Base-by-base conservation (phyloP, 2,797 vertebrate genomes). In the Delichon dasypus region DNA sequence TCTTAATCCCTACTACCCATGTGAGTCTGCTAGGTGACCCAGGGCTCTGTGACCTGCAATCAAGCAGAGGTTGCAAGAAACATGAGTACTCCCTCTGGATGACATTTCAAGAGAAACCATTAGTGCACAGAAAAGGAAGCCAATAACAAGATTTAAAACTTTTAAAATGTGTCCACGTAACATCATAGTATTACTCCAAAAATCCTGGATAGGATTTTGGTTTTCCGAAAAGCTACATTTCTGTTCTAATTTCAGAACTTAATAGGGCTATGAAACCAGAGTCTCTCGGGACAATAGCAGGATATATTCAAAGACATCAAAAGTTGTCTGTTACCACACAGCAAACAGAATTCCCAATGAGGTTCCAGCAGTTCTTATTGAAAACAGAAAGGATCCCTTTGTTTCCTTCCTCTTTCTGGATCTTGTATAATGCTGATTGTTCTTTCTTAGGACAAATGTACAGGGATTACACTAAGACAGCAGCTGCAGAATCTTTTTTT, bases 371-470 rank as follows among this genome's bases (percentile, higher is more conserved):
- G 78, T 75, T 95, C 76, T 89, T 86, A 92, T 16, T 93, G 88
- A 93, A 95, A 96, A 87, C 83, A 96, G 91, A 96, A 83, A 93
- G 78, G 94, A 73, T 29, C 64, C 76, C 78, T 95, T 97, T 95
- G 93, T 96, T 94, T 92, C 92, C 92, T 95, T 94, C 91, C 83
- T 91, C 82, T 93, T 92, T 94, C 85, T 93, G 80, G 34, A 92
- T 91, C 68, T 90, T 70, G 71, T 61, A 79, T 70, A 96, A 93
- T 68, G 90, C 76, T 51, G 74, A 97, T 94, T 96, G 96, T 95
- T 95, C 78, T 92, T 88, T 73, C 87, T 92, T 61, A 85, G 75
- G 84, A 92, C 90, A 96, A 96, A 89, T 13, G 57, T 47, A 85
- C 58, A 85, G 82, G 71, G 93, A 95, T 93, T 94, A 91, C 76